Conservation (phyloP, 2,888 invertebrate species). For the Acronicta alni region DNA sequence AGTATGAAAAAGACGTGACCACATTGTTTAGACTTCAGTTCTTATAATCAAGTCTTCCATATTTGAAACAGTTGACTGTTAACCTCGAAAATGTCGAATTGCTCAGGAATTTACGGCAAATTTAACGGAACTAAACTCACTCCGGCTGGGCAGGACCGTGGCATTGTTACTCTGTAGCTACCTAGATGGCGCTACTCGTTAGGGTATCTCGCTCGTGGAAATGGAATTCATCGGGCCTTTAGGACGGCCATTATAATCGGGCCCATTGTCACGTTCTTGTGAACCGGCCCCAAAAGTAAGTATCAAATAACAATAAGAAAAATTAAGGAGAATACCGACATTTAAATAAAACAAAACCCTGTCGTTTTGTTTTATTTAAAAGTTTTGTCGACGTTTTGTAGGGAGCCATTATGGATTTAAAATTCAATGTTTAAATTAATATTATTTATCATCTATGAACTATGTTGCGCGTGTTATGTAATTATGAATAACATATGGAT, state of each 20-base stretch:
- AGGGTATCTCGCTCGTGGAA: slow-evolving; percentile 28
- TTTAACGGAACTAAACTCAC: slow-evolving; percentile 44
- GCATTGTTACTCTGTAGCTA: slow-evolving; percentile 40
- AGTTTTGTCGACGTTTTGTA: slow-evolving; percentile 28
- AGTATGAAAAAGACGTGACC: neutral
- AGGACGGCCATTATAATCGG: slow-evolving; percentile 55
- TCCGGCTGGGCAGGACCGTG: slow-evolving; percentile 16
- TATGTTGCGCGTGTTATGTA: neutral
- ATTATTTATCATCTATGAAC: too few relatives aligned
- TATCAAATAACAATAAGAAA: slow-evolving; percentile 58
- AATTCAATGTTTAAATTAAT: too few relatives aligned
- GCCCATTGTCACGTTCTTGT: slow-evolving; percentile 58
- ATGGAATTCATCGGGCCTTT: slow-evolving; percentile 48
- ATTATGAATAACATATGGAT: neutral
- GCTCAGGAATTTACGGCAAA: slow-evolving; percentile 47
- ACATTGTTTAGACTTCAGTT: slow-evolving; percentile 1
- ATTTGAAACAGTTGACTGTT: slow-evolving; percentile 28
- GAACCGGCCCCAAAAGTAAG: slow-evolving; percentile 51
- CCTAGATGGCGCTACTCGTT: slow-evolving; percentile 55
- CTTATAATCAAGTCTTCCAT: slow-evolving; percentile 1
- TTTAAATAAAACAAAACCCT: slow-evolving; percentile 20
- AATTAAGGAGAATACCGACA: slow-evolving; percentile 51
- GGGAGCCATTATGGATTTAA: slow-evolving; percentile 1
- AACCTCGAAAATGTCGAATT: slow-evolving; percentile 40
- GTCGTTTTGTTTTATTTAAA: slow-evolving; percentile 46